A percentile compares a stretch with the other conserved stretches of the same genome.
Evolutionary conservation across 2,113 vertebrate genomes (phyloP).

Genomic region (Lamprotornis superbus): DNA sequence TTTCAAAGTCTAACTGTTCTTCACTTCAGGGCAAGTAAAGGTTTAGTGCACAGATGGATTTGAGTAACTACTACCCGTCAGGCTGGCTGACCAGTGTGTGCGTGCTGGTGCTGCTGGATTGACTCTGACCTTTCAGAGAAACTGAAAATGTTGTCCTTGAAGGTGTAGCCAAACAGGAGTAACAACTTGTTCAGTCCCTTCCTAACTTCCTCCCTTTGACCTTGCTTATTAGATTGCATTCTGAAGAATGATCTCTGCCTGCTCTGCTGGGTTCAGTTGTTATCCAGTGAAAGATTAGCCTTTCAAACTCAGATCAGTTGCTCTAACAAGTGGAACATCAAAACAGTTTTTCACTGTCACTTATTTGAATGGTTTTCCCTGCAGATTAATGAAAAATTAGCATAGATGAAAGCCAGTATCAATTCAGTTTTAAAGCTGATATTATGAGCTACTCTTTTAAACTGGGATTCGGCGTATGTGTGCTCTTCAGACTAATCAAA

Average conservation of each 20-base stretch:
- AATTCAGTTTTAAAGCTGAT: not conserved
- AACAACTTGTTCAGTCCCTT: not conserved
- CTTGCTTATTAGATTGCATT: not conserved
- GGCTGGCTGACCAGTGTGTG: not conserved
- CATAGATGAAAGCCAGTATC: not conserved
- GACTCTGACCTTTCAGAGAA: not conserved
- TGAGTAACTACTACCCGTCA: accelerated
- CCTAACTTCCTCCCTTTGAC: not conserved
- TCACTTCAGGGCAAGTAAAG: not conserved
- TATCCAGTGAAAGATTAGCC: not conserved
- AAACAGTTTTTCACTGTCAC: not conserved
- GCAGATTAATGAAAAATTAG: not conserved
- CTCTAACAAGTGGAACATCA: not conserved
- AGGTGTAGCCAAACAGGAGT: not conserved
- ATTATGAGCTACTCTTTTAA: not conserved
- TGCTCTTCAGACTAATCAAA: not conserved
- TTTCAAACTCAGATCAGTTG: not conserved
- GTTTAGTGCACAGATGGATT: not conserved
- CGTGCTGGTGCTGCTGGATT: not conserved
- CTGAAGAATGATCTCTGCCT: not conserved
- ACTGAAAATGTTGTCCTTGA: not conserved
- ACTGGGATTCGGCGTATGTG: not conserved
- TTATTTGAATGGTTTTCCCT: not conserved
- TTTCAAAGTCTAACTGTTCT: not conserved
- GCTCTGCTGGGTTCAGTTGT: not conserved